Evolutionary conservation across 2,113 vertebrate species (phyloP).

Genomic region (Ictalurus punctatus): DNA sequence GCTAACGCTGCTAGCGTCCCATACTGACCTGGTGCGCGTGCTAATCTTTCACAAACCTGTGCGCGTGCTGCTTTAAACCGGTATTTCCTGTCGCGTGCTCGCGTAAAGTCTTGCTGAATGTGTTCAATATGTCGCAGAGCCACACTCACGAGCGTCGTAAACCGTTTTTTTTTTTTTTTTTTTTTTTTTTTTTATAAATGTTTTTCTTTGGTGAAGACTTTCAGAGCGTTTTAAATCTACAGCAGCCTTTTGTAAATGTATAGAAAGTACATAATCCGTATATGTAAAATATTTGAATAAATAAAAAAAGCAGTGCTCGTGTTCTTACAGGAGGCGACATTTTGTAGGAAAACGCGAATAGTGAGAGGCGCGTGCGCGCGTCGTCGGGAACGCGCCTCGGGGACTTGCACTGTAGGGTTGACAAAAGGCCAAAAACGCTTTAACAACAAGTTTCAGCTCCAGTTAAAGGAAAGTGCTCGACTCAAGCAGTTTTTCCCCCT

Average conservation of each 20-base stretch:
- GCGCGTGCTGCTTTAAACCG: too few relatives aligned
- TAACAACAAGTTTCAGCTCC: slow-evolving; percentile 64
- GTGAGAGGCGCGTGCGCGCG: slow-evolving; percentile 18
- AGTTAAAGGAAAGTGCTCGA: slow-evolving; percentile 71
- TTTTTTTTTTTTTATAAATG: too few relatives aligned
- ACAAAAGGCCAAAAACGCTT: slow-evolving; percentile 72
- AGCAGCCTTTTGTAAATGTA: background rate
- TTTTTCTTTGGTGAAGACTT: background rate
- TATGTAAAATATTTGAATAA: too few relatives aligned
- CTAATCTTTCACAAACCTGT: too few relatives aligned
- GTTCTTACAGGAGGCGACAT: background rate
- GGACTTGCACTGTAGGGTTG: slow-evolving; percentile 3
- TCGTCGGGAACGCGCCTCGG: background rate
- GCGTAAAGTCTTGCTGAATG: background rate
- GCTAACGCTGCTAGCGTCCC: background rate
- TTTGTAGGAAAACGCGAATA: slow-evolving; percentile 65
- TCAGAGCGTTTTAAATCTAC: background rate
- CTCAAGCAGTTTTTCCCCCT: background rate
- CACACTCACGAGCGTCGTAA: too few relatives aligned
- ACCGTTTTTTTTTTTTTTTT: too few relatives aligned
- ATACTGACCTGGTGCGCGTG: background rate
- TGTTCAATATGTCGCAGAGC: background rate
- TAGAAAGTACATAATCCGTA: too few relatives aligned
- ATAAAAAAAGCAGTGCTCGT: background rate
- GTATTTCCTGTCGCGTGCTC: too few relatives aligned